A percentile compares a stretch with the other conserved stretches of the same genome.
phyloP scores from a whole-genome alignment of 2,797 vertebrate genomes.

The Nannoperca obscura region DNA sequence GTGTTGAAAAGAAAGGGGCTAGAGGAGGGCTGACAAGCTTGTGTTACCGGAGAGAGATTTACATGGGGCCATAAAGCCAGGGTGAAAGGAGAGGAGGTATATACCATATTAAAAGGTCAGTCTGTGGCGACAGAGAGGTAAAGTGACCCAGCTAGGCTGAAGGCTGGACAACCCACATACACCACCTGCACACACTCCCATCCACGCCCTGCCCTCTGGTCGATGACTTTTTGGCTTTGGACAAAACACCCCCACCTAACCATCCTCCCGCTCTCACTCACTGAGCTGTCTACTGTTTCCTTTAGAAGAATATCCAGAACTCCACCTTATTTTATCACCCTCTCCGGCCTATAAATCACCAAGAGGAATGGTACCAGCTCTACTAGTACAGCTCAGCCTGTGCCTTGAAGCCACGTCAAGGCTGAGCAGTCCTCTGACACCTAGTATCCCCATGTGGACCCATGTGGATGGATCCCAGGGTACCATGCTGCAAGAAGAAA shows the following conservation, averaged over 20 bases:
- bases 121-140: slow-evolving; percentile 66
- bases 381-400: slow-evolving; percentile 53
- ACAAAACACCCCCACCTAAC: slow-evolving; percentile 45
- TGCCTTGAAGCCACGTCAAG: slow-evolving; percentile 79
- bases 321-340: slow-evolving; percentile 70
- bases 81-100: slow-evolving; percentile 79
- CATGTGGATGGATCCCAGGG: slow-evolving; percentile 68
- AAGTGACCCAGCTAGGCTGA: slow-evolving; percentile 70
- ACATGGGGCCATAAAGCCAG: slow-evolving; percentile 76
- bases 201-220: slow-evolving; percentile 76
- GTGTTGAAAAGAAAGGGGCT: slow-evolving; percentile 76
- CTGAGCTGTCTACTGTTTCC: slow-evolving; percentile 73
- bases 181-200: slow-evolving; percentile 70
- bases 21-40: slow-evolving; percentile 74
- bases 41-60: slow-evolving; percentile 82
- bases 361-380: slow-evolving; percentile 63
- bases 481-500: slow-evolving; percentile 72
- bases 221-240: slow-evolving; percentile 57
- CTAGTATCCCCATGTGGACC: slow-evolving; percentile 69
- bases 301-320: slow-evolving; percentile 62
- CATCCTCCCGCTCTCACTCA: slow-evolving; percentile 28
- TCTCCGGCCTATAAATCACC: slow-evolving; percentile 80
- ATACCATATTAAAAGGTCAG: slow-evolving; percentile 71
- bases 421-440: slow-evolving; percentile 76
- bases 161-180: slow-evolving; percentile 64